Evolutionary conservation across 2,797 vertebrate genomes (phyloP).

Genomic region (Falco columbarius): DNA sequence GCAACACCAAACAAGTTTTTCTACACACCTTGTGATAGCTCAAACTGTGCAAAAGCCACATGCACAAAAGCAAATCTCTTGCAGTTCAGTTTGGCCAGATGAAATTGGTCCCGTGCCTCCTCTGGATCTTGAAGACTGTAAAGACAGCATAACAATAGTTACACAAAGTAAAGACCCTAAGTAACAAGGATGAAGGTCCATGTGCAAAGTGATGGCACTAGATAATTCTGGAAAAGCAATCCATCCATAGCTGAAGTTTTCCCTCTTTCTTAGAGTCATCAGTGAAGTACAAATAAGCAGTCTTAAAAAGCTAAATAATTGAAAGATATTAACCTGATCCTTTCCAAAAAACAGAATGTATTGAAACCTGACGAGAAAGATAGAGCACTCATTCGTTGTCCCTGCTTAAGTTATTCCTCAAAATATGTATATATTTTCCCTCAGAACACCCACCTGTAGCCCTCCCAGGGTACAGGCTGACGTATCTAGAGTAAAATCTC

Average conservation of each 20-base stretch:
- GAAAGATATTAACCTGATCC: background rate
- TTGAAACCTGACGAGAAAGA: background rate
- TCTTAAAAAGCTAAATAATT: background rate
- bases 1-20: background rate
- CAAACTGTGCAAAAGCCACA: constrained; percentile 92
- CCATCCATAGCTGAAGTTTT: background rate
- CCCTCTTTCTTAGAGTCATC: background rate
- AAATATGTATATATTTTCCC: background rate
- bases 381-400: background rate
- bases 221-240: background rate
- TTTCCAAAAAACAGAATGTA: background rate
- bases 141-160: background rate
- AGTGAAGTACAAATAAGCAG: background rate
- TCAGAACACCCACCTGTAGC: background rate
- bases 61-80: constrained; percentile 96
- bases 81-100: constrained; percentile 88
- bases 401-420: background rate
- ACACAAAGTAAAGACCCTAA: background rate
- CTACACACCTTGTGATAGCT: constrained; percentile 87
- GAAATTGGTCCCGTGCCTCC: constrained; percentile 91
- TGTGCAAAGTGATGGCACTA: background rate
- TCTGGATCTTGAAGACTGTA: constrained; percentile 90
- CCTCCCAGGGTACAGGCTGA: background rate
- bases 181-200: background rate
- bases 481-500: background rate